A percentile compares a stretch with the other conserved stretches of the same genome.
These are phyloP conservation scores for Psephotus haematonotus DNA, from an alignment of 2,113 vertebrate species.

Conservation along the genomic window DNA sequence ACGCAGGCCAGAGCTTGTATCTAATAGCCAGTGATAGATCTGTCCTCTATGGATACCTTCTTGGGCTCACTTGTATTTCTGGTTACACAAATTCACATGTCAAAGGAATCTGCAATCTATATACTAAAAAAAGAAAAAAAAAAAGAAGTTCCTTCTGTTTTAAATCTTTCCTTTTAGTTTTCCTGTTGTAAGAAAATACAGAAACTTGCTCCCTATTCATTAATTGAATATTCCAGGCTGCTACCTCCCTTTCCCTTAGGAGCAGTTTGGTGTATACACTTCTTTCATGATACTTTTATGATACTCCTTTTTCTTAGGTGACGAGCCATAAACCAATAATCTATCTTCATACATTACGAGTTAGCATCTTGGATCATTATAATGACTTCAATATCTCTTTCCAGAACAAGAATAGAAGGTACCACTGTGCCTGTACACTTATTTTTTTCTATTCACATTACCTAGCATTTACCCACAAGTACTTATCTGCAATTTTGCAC, in stretches of 20 bases:
- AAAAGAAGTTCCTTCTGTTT: background rate
- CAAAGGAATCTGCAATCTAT: background rate
- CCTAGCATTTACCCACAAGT: background rate
- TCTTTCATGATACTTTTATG: background rate
- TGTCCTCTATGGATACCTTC: background rate
- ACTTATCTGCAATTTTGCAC: background rate
- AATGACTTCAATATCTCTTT: background rate
- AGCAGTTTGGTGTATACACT: background rate
- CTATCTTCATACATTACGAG: background rate
- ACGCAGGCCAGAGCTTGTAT: background rate
- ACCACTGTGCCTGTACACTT: background rate
- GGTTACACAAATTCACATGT: background rate
- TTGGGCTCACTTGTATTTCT: background rate
- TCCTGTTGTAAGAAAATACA: background rate
- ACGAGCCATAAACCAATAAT: background rate
- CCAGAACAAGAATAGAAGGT: background rate
- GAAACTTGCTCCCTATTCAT: background rate
- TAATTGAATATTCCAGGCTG: background rate
- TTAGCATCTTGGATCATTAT: background rate
- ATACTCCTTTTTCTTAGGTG: background rate
- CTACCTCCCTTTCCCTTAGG: background rate
- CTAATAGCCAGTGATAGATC: background rate
- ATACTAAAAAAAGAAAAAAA: background rate
- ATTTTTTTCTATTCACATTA: background rate
- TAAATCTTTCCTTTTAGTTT: background rate